Percentiles rank a stretch among this genome's conserved stretches.
Conservation (phyloP, 2,888 invertebrate species). For the Papilio gigon region DNA sequence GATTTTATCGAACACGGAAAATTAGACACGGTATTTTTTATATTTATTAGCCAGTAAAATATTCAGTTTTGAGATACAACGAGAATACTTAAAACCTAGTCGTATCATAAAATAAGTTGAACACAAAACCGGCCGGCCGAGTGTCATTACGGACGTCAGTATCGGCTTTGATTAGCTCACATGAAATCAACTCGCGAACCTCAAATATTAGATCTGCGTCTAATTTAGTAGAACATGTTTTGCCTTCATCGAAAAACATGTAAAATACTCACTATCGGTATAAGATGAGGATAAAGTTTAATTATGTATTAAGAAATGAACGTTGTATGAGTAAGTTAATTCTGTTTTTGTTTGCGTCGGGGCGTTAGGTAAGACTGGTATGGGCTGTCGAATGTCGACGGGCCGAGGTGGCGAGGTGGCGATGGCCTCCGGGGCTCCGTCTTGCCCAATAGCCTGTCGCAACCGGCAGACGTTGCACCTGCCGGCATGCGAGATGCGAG, state of each 20-base stretch:
- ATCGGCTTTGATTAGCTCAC: conserved; percentile 17
- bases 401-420: conserved; percentile 65
- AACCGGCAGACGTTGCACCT: conserved; percentile 78
- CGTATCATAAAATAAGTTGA: not conserved
- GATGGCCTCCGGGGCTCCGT: conserved; percentile 70
- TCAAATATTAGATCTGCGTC: conserved; percentile 12
- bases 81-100: conserved; percentile 3
- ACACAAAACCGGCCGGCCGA: conserved; percentile 15
- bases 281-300: conserved; percentile 50
- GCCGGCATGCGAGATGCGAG: conserved; percentile 73
- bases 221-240: conserved; percentile 27
- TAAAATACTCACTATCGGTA: conserved; percentile 31
- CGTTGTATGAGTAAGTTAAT: conserved; percentile 60
- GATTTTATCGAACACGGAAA: conserved; percentile 9
- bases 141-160: conserved; percentile 9
- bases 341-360: conserved; percentile 71
- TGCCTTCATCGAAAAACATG: conserved; percentile 12
- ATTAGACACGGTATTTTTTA: not conserved
- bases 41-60: not conserved
- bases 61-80: not conserved
- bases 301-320: conserved; percentile 50
- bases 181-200: not conserved
- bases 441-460: conserved; percentile 79
- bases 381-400: conserved; percentile 70
- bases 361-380: conserved; percentile 70